A percentile compares a stretch with the other conserved stretches of the same genome.
These are phyloP conservation scores for Serilophus lunatus DNA, from an alignment of 2,113 vertebrate species.

Conservation along the genomic window DNA sequence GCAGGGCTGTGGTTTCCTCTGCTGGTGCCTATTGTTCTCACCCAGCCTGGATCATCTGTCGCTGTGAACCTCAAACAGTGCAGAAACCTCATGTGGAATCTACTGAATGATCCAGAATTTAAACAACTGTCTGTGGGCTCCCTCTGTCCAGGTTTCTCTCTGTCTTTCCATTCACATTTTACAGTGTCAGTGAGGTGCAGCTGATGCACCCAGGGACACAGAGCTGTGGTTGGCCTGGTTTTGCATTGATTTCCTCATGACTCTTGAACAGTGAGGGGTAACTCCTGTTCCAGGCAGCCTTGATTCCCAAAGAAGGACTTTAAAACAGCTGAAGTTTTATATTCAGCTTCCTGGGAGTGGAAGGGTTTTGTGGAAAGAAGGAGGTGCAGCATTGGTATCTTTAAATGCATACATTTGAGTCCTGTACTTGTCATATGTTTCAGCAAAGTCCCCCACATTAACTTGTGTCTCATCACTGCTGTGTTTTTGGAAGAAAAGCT, in stretches of 20 bases:
- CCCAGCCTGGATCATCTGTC: not conserved
- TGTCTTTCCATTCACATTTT: not conserved
- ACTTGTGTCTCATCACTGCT: not conserved
- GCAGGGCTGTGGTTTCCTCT: accelerated
- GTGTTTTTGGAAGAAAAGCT: not conserved
- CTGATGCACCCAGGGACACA: not conserved
- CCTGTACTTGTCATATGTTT: not conserved
- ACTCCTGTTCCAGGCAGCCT: not conserved
- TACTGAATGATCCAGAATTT: not conserved
- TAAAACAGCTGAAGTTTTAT: not conserved
- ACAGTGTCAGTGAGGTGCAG: not conserved
- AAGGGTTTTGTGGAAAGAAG: not conserved
- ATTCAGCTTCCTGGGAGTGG: not conserved
- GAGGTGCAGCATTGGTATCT: not conserved
- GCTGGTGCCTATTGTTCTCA: not conserved
- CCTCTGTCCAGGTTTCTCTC: not conserved
- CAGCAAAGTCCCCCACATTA: not conserved
- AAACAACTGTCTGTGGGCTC: not conserved
- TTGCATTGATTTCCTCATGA: not conserved
- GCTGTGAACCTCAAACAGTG: not conserved
- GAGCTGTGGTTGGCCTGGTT: not conserved
- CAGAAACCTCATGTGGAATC: not conserved
- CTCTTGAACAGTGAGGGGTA: not conserved
- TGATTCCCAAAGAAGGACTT: not conserved
- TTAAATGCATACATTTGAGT: not conserved